phyloP scores from a whole-genome alignment of 2,797 vertebrate species.

The Petrocephalus sullivani region DNA sequence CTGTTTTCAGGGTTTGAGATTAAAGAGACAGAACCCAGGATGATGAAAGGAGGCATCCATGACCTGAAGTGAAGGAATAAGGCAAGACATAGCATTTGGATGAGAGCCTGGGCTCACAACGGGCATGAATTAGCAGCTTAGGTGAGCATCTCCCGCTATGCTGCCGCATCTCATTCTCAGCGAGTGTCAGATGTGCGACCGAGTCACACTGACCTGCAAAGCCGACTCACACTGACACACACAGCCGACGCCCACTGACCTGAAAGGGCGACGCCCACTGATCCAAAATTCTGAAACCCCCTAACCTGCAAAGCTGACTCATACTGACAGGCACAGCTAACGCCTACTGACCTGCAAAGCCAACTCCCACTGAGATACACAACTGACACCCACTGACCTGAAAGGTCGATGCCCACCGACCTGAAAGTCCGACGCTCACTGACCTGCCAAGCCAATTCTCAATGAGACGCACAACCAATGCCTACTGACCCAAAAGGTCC shows the following conservation, averaged over 20 bases:
- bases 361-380: too few species aligned
- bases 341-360: neutral
- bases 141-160: neutral
- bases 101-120: neutral
- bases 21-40: neutral
- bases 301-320: neutral
- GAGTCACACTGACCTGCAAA: neutral
- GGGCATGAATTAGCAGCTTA: slow-evolving; percentile 12
- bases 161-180: neutral
- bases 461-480: neutral
- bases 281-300: neutral
- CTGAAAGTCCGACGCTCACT: neutral
- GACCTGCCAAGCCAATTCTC: neutral
- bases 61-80: neutral
- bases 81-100: neutral
- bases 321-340: neutral
- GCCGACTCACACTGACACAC: neutral
- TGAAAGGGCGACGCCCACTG: neutral
- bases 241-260: neutral
- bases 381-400: neutral
- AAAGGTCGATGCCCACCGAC: neutral
- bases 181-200: too few species aligned
- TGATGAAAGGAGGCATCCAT: neutral
- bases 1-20: neutral
- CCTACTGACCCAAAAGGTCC: neutral